These are phyloP conservation scores for Microctenopoma lineatum DNA, from an alignment of 2,797 vertebrate genomes.

Conservation along the genomic window DNA sequence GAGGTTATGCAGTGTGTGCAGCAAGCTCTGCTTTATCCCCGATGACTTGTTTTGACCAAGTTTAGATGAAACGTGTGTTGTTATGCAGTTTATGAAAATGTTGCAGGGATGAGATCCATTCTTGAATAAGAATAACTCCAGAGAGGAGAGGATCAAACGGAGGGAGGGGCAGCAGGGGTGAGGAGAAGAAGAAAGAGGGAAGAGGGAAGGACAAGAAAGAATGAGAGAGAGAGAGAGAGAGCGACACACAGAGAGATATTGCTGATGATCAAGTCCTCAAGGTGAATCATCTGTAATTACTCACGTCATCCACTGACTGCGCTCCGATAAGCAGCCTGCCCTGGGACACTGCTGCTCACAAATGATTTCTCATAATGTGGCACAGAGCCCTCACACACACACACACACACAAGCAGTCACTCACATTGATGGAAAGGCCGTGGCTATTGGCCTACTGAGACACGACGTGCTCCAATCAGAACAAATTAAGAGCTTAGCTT, in stretches of 20 bases:
- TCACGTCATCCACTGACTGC: slow-evolving; percentile 92
- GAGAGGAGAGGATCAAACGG: slow-evolving; percentile 52
- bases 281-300: slow-evolving; percentile 98
- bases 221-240: slow-evolving; percentile 49
- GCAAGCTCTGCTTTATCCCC: slow-evolving; percentile 61
- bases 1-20: slow-evolving; percentile 41
- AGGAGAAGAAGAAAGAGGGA: slow-evolving; percentile 1
- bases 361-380: slow-evolving; percentile 97
- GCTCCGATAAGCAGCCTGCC: slow-evolving; percentile 90
- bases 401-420: slow-evolving; percentile 52
- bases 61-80: slow-evolving; percentile 34
- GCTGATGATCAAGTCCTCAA: slow-evolving; percentile 89
- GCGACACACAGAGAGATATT: slow-evolving; percentile 60
- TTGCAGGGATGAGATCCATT: slow-evolving; percentile 42
- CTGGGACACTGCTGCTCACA: slow-evolving; percentile 89
- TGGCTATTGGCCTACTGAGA: slow-evolving; percentile 80
- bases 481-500: slow-evolving; percentile 85
- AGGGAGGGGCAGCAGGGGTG: slow-evolving; percentile 16
- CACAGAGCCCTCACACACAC: slow-evolving; percentile 47
- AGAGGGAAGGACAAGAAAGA: slow-evolving; percentile 34
- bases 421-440: slow-evolving; percentile 92
- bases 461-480: slow-evolving; percentile 81
- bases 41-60: slow-evolving; percentile 46
- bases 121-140: slow-evolving; percentile 37
- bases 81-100: slow-evolving; percentile 50